Evolutionary conservation across 1,140 invertebrate species (phyloP), one percentile per base, ranked within the genome.

Genomic region (Maniola jurtina): DNA sequence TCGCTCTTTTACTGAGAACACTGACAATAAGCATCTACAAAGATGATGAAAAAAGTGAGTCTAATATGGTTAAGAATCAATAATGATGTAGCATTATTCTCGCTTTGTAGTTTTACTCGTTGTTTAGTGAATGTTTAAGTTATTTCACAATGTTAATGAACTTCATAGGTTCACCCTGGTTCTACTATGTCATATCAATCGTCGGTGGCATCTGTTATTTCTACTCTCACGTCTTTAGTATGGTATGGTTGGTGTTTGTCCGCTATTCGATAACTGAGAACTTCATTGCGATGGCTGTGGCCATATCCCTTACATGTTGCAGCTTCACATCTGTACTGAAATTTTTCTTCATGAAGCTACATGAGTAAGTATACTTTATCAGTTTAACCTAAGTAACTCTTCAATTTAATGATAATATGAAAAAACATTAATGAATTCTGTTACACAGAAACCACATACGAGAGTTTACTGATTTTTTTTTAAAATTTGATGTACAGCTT

Each of bases 21-120:
- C 40, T 68, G 34, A 68, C 66, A 3, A 68, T 68, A 15, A 48
- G 63, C 42, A 68, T 68, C 34, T 56, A 63, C 16, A 54, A 58
- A 59, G 63, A 59, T 10, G 33, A 13, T 6, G 45, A 6, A 25
- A 25, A 62, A 56, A 14, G 60, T 67, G 50, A 62, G 65, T 57
- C 11, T 13, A 33, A 11, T 13, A 45, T n/a, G 1, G 13, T 45
- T 13, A 11, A 5, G 25, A 25, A 25, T 25, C 25, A 25, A 25
- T 25, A 4, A 1, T 25, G 4, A 25, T 25, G 1, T 25, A 25
- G 25, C 25, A 25, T 25, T 25, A 25, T 4, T 25, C 25, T 25
- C 25, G 4, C 25, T 25, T 25, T 25, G 25, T 25, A 2, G 25
- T 25, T 25, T 2, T 25, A 25, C 25, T 25, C 4, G 1, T 25